Evolutionary conservation across 2,888 invertebrate species (phyloP).

Genomic region (Metellina segmentata): DNA sequence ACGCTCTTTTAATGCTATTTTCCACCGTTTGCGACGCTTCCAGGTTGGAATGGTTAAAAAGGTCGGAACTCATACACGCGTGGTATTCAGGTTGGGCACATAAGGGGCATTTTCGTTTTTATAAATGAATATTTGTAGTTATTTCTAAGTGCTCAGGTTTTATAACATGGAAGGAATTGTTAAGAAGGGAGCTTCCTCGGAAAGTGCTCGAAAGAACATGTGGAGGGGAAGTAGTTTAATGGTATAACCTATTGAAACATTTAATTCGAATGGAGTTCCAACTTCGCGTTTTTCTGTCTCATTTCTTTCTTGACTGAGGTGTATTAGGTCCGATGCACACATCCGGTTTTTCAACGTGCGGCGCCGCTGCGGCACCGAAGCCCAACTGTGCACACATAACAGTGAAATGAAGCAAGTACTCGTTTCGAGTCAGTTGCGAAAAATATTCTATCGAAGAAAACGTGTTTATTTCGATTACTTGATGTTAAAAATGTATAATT

Average conservation of each 20-base stretch:
- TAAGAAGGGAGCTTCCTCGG: not conserved
- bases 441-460: no score
- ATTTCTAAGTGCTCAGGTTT: not conserved
- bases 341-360: no score
- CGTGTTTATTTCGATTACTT: no score
- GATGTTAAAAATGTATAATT: no score
- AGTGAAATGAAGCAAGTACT: no score
- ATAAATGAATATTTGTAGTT: not conserved
- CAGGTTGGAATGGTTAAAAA: not conserved
- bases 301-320: no score
- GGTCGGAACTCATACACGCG: not conserved
- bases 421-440: no score
- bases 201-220: not conserved
- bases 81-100: not conserved
- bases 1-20: conserved; percentile 60
- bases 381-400: no score
- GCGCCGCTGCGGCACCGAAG: no score
- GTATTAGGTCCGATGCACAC: no score
- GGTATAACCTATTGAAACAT: not conserved
- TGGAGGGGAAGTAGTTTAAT: not conserved
- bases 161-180: not conserved
- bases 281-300: no score
- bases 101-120: not conserved
- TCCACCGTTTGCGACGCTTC: conserved; percentile 19
- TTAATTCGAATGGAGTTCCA: no score